phyloP scores from a whole-genome alignment of 2,797 vertebrate species.

The Dermochelys coriacea region DNA sequence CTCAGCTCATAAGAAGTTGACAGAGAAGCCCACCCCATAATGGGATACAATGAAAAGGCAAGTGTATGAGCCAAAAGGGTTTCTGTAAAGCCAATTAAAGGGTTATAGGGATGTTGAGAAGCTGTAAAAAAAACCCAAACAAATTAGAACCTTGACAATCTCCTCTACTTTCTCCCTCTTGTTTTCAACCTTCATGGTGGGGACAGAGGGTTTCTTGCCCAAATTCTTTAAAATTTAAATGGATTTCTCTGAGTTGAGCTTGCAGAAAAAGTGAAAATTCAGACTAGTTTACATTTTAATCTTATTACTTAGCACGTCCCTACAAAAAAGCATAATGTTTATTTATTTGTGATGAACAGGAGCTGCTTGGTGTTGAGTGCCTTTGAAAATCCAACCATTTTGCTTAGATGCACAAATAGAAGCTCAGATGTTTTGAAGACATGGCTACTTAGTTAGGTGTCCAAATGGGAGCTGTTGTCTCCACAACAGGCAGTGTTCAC shows the following conservation, averaged over 20 bases:
- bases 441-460: neutral
- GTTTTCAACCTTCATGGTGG: neutral
- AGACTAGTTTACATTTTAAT: neutral
- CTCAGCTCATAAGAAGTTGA: neutral
- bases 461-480: neutral
- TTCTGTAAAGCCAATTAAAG: neutral
- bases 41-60: neutral
- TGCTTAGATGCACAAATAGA: fast-evolving
- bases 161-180: neutral
- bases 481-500: neutral
- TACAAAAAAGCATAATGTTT: neutral
- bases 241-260: neutral
- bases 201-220: neutral
- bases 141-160: neutral
- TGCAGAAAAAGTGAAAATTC: neutral
- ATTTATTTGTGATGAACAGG: neutral
- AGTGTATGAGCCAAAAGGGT: neutral
- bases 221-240: neutral
- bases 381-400: neutral
- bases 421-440: neutral
- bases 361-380: neutral
- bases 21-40: neutral
- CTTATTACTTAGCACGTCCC: neutral
- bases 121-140: neutral
- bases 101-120: neutral